Percentiles rank a stretch among this genome's conserved stretches.
These are phyloP conservation scores for Phanerotoma sp. DNA, from an alignment of 2,888 invertebrate species.

Conservation along the genomic window DNA sequence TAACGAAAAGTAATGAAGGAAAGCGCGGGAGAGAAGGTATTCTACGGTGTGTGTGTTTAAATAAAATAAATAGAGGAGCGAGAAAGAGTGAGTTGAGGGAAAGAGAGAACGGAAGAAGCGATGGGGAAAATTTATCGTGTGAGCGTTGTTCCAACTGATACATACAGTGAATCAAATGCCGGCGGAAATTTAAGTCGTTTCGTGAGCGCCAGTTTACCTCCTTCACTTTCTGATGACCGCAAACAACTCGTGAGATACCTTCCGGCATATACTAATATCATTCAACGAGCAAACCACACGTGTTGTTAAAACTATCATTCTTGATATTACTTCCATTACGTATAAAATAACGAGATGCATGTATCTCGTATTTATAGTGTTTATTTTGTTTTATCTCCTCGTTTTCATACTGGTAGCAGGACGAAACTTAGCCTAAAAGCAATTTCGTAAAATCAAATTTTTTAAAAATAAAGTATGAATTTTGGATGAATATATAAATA, in stretches of 20 bases:
- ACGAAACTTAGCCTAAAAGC: too few species aligned
- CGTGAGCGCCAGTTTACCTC: slow-evolving; percentile 4
- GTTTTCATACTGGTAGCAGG: too few species aligned
- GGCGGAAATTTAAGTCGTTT: slow-evolving; percentile 2
- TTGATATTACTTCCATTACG: neutral
- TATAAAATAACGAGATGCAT: neutral
- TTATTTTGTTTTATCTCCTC: slow-evolving; percentile 10
- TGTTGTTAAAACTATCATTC: neutral
- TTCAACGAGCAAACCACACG: too few species aligned
- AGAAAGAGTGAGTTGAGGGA: neutral
- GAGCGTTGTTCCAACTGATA: slow-evolving; percentile 6
- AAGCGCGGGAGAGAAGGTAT: slow-evolving; percentile 3
- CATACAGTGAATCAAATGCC: neutral
- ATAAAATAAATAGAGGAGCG: neutral
- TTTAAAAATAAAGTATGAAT: too few species aligned
- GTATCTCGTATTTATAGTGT: too few species aligned
- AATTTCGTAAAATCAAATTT: too few species aligned
- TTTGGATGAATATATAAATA: too few species aligned
- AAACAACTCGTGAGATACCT: slow-evolving; percentile 5
- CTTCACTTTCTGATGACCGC: slow-evolving; percentile 17
- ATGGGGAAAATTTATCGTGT: slow-evolving; percentile 13
- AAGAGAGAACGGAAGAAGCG: neutral
- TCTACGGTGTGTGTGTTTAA: neutral
- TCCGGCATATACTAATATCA: neutral
- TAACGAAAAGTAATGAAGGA: neutral